A percentile compares a stretch with the other conserved stretches of the same genome.
Evolutionary conservation across 2,113 vertebrate species (phyloP).

Genomic region (Choloepus hoffmanni): DNA sequence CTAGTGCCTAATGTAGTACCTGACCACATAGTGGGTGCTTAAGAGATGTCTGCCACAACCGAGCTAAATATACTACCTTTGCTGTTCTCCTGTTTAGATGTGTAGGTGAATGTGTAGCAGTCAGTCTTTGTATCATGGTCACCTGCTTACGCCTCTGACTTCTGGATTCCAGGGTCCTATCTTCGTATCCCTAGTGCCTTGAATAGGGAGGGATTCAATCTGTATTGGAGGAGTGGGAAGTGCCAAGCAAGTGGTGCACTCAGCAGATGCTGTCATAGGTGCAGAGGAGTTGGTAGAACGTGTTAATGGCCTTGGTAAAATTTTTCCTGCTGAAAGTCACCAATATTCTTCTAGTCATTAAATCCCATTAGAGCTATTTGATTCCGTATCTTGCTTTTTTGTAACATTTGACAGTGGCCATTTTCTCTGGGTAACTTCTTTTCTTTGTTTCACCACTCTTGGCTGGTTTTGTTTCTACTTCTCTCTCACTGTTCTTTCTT

Average conservation of each 20-base stretch:
- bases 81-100: too few species aligned
- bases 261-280: background rate
- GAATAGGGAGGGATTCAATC: background rate
- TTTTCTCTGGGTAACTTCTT: background rate
- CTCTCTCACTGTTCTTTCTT: background rate
- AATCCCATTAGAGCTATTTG: fast-evolving
- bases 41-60: background rate
- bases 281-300: background rate
- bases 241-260: too few species aligned
- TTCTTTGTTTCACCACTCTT: background rate
- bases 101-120: too few species aligned
- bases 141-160: background rate
- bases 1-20: background rate
- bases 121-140: background rate
- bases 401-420: background rate
- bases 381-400: background rate
- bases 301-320: background rate
- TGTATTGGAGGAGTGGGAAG: background rate
- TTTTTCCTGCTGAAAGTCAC: background rate
- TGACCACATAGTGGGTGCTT: background rate
- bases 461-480: background rate
- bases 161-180: background rate
- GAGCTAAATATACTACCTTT: background rate
- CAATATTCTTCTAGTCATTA: background rate
- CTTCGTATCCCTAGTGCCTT: background rate